phyloP scores from a whole-genome alignment of 1,140 invertebrate species.

The Augochlora pura region DNA sequence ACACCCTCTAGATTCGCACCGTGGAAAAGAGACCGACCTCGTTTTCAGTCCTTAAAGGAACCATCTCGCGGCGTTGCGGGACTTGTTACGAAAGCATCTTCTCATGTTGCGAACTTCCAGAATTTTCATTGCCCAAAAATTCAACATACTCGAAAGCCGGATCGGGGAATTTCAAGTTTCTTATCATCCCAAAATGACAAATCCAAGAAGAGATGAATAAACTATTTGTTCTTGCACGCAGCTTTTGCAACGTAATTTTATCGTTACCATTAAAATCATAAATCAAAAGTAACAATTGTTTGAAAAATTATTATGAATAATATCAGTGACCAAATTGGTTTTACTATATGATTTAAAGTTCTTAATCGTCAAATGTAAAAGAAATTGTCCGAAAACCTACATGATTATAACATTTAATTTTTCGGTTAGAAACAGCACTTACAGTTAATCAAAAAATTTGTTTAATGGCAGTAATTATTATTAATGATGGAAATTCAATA shows the following conservation, averaged over 20 bases:
- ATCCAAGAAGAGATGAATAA: background rate
- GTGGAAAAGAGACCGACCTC: slow-evolving; percentile 17
- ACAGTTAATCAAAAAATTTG: too few relatives aligned
- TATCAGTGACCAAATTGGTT: too few relatives aligned
- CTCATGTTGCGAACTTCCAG: slow-evolving; percentile 28
- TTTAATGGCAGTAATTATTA: too few relatives aligned
- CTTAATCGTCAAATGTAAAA: too few relatives aligned
- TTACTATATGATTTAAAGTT: too few relatives aligned
- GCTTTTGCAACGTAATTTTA: background rate
- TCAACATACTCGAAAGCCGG: background rate
- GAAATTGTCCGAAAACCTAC: too few relatives aligned
- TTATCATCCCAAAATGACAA: background rate
- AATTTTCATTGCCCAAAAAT: background rate
- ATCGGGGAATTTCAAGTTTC: background rate
- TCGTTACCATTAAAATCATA: background rate
- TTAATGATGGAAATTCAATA: too few relatives aligned
- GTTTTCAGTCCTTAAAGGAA: slow-evolving; percentile 23
- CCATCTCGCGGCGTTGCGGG: background rate
- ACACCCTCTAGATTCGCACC: slow-evolving; percentile 23
- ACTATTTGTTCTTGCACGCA: background rate
- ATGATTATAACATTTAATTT: too few relatives aligned
- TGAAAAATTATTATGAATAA: too few relatives aligned
- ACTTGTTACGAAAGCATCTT: slow-evolving; percentile 53
- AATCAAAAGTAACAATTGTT: too few relatives aligned
- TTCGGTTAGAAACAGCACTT: too few relatives aligned